These are phyloP conservation scores for Beroe forskalii DNA, from an alignment of 37 sponge, comb jelly and placozoan genomes.

Conservation along the genomic window DNA sequence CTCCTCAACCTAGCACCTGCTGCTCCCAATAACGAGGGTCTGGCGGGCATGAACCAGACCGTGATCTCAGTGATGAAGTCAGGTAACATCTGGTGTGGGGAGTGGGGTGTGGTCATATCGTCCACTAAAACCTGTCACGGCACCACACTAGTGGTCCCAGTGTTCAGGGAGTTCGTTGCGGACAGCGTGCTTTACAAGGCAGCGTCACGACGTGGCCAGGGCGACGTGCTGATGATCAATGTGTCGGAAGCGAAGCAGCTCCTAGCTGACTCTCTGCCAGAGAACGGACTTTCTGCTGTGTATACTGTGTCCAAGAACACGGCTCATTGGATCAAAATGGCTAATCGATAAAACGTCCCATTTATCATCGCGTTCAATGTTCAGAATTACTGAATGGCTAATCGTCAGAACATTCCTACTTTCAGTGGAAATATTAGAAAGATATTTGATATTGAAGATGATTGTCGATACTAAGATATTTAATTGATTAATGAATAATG, in stretches of 20 bases:
- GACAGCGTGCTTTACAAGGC: conserved; percentile 65
- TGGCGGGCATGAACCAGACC: conserved; percentile 52
- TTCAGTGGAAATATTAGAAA: too few species aligned
- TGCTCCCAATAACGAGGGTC: conserved; percentile 10
- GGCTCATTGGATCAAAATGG: conserved; percentile 57
- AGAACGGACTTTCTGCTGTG: neutral
- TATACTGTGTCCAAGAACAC: conserved; percentile 56
- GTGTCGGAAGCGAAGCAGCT: conserved; percentile 23
- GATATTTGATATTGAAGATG: too few species aligned
- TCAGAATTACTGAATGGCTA: too few species aligned
- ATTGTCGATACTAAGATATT: too few species aligned
- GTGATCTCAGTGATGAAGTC: neutral
- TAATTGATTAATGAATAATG: too few species aligned
- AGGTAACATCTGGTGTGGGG: conserved; percentile 16
- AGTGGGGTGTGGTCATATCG: conserved; percentile 33
- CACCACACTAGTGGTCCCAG: conserved; percentile 24
- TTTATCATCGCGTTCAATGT: too few species aligned
- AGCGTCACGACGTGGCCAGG: conserved; percentile 47
- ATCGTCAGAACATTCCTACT: too few species aligned
- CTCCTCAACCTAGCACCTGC: conserved; percentile 43
- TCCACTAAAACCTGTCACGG: neutral
- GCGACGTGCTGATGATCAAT: conserved; percentile 53
- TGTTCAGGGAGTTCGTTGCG: conserved; percentile 14
- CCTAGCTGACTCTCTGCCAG: conserved; percentile 11
- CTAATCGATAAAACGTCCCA: neutral